Percentiles rank a stretch among this genome's conserved stretches.
These are phyloP conservation scores for Caligus rogercresseyi DNA, from an alignment of 1,140 invertebrate species.

Conservation along the genomic window DNA sequence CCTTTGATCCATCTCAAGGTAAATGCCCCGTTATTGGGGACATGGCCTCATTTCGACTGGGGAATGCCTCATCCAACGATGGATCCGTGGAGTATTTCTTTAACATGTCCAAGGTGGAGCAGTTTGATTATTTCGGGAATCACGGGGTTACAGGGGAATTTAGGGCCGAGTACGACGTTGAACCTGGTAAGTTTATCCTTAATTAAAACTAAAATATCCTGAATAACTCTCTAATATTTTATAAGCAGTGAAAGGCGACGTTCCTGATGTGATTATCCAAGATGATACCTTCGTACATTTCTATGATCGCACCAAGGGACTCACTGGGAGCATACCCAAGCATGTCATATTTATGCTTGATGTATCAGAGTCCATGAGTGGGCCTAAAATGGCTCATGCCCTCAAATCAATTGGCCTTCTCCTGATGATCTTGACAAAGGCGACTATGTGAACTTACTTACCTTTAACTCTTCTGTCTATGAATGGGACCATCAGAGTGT, in stretches of 20 bases:
- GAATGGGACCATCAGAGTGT: background rate
- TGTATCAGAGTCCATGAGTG: slow-evolving; percentile 9
- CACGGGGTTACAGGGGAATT: slow-evolving; percentile 13
- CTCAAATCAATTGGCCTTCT: background rate
- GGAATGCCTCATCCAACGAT: background rate
- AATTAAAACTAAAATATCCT: too few species aligned
- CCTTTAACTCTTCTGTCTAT: background rate
- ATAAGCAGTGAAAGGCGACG: background rate
- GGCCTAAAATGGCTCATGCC: slow-evolving; percentile 1
- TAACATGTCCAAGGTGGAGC: slow-evolving; percentile 7
- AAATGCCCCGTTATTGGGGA: slow-evolving; percentile 12
- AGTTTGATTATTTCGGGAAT: slow-evolving; percentile 8
- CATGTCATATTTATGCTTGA: slow-evolving; percentile 12
- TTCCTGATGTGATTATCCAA: background rate
- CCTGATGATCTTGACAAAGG: background rate
- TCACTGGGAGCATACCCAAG: background rate
- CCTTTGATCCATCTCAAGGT: background rate
- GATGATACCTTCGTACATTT: slow-evolving; percentile 6
- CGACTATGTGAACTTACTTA: background rate
- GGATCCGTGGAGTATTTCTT: background rate
- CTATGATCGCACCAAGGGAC: background rate
- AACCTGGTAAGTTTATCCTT: slow-evolving; percentile 6
- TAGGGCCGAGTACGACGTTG: slow-evolving; percentile 2
- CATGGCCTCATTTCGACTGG: background rate
- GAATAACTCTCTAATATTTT: background rate